Percentiles rank a stretch among this genome's conserved stretches.
Conservation (phyloP, 2,797 vertebrate species). For the Chromobotia macracanthus region DNA sequence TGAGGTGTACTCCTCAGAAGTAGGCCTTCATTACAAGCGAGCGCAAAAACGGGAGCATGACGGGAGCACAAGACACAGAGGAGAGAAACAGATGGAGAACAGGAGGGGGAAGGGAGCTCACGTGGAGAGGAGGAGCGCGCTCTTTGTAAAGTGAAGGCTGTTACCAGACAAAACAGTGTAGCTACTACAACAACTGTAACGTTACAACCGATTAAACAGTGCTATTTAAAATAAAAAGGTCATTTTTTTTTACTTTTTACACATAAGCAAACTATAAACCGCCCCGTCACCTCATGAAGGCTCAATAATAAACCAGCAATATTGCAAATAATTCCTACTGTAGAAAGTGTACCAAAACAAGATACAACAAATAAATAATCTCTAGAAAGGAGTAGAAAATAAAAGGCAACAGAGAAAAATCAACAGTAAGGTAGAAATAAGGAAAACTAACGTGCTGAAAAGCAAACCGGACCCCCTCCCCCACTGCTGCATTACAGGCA, state of each 20-base stretch:
- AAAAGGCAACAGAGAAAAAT: neutral
- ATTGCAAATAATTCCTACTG: neutral
- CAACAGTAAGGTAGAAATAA: neutral
- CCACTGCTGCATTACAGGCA: conserved; percentile 55
- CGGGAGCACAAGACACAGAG: conserved; percentile 47
- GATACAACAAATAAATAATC: neutral
- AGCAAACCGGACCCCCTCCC: conserved; percentile 49
- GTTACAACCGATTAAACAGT: conserved; percentile 7
- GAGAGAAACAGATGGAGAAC: conserved; percentile 43
- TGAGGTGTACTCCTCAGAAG: conserved; percentile 21
- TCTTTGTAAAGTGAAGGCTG: conserved; percentile 53
- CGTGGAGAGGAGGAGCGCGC: conserved; percentile 53
- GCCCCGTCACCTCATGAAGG: neutral
- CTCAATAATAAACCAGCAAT: neutral
- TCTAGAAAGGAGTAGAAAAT: neutral
- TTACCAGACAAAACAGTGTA: conserved; percentile 46
- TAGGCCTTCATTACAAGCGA: conserved; percentile 37
- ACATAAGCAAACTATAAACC: neutral
- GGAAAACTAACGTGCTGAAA: conserved; percentile 17
- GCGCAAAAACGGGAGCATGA: conserved; percentile 34
- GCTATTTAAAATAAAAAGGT: neutral
- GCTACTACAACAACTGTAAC: conserved; percentile 38
- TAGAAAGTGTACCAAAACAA: neutral
- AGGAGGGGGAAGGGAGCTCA: conserved; percentile 41
- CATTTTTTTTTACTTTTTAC: neutral